phyloP scores from a whole-genome alignment of 2,113 vertebrate genomes.

The Leptobrachium ailaonicum region DNA sequence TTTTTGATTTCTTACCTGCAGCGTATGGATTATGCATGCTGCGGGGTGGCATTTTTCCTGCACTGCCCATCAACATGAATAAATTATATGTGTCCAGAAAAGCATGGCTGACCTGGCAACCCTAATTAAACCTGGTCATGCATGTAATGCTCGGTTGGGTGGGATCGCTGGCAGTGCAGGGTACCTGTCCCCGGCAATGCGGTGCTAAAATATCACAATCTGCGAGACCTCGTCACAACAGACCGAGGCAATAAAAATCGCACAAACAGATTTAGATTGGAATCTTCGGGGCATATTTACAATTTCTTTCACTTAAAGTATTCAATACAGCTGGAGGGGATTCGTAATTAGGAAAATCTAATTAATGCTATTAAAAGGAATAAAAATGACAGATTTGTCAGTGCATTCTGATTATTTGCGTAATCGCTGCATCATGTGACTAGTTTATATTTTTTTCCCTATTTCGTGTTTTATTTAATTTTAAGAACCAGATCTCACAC shows the following conservation, averaged over 20 bases:
- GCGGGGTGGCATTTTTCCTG: no score
- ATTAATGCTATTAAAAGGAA: slow-evolving; percentile 32
- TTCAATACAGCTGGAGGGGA: slow-evolving; percentile 33
- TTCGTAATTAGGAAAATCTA: slow-evolving; percentile 49
- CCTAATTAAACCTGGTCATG: slow-evolving; percentile 26
- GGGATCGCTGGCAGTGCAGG: neutral
- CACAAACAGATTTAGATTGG: slow-evolving; percentile 30
- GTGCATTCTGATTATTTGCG: slow-evolving; percentile 41
- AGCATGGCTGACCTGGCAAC: no score
- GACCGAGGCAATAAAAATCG: slow-evolving; percentile 21
- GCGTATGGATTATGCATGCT: no score
- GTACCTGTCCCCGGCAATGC: neutral
- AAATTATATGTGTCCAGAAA: no score
- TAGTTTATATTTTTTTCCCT: neutral
- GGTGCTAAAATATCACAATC: slow-evolving; percentile 23
- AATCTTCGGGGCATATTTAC: slow-evolving; percentile 26
- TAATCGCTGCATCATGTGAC: slow-evolving; percentile 23
- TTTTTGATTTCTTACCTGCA: no score
- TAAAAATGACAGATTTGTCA: slow-evolving; percentile 33
- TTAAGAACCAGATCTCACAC: no score
- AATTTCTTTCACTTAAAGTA: slow-evolving; percentile 25
- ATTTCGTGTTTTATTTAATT: no score
- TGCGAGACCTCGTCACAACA: slow-evolving; percentile 23
- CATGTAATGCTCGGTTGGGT: slow-evolving; percentile 25
- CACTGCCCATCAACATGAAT: no score